Conservation (phyloP, 2,113 vertebrate genomes). For the Spizaetus ornatus region DNA sequence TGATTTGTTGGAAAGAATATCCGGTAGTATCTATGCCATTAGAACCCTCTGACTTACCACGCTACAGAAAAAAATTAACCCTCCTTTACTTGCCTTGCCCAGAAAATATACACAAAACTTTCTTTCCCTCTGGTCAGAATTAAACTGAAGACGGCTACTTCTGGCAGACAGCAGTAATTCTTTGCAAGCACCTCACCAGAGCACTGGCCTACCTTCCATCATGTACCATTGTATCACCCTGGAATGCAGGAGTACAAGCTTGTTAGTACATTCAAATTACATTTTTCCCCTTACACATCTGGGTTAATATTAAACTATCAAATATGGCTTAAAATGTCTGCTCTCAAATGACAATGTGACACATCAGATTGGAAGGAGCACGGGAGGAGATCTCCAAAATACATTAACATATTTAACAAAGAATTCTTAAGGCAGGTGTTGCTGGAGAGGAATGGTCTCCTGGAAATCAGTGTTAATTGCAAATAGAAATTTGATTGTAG, state of each 20-base stretch:
- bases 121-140: background rate
- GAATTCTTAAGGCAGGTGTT: constrained; percentile 56
- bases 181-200: background rate
- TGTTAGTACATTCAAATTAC: background rate
- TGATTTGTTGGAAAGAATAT: background rate
- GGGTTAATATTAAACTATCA: background rate
- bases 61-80: background rate
- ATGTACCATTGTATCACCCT: background rate
- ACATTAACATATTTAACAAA: background rate
- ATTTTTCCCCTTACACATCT: background rate
- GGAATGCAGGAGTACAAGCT: background rate
- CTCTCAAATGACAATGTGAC: background rate
- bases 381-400: background rate
- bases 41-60: background rate
- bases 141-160: background rate
- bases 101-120: background rate
- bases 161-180: background rate
- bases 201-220: background rate
- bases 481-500: background rate
- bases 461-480: constrained; percentile 4
- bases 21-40: background rate
- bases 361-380: background rate
- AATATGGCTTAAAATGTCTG: constrained; percentile 35
- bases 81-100: background rate
- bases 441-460: background rate